phyloP scores from a whole-genome alignment of 1,140 invertebrate species.

The Bombus terrestris region DNA sequence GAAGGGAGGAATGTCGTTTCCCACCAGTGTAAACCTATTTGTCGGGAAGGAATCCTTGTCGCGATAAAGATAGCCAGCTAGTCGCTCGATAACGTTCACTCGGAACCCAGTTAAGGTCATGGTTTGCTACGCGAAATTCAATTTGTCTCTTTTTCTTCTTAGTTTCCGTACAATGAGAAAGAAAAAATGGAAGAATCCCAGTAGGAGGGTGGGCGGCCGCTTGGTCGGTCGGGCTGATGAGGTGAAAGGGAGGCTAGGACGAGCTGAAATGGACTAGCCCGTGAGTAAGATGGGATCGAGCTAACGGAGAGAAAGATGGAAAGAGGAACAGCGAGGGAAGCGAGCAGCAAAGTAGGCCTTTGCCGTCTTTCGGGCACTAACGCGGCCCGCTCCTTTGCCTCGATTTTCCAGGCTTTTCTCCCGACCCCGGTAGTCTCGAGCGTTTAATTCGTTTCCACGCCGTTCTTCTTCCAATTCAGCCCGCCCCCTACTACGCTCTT shows the following conservation, averaged over 20 bases:
- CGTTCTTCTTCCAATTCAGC: conserved; percentile 1
- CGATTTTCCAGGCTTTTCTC: conserved; percentile 33
- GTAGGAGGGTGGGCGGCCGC: not conserved
- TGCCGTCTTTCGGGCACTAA: not conserved
- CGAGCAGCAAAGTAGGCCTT: not conserved
- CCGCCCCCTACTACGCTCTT: not conserved
- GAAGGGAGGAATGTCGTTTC: not conserved
- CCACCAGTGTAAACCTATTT: conserved; percentile 2
- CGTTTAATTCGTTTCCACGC: conserved; percentile 52
- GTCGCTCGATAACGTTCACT: not conserved
- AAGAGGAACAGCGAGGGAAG: not conserved
- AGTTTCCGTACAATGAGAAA: not conserved
- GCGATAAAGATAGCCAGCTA: not conserved
- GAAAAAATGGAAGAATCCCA: not conserved
- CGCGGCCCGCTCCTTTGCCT: not conserved
- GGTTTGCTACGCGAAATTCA: not conserved
- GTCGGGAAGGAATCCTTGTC: not conserved
- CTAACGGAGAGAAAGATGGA: too few species aligned
- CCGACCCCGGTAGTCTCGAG: not conserved
- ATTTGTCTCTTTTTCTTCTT: conserved; percentile 1
- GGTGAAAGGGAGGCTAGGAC: not conserved
- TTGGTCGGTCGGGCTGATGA: not conserved
- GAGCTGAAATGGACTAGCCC: not conserved
- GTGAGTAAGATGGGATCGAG: not conserved
- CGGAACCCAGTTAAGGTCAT: not conserved